Evolutionary conservation across 2,113 vertebrate species (phyloP).

Genomic region (Saguinus imperator): DNA sequence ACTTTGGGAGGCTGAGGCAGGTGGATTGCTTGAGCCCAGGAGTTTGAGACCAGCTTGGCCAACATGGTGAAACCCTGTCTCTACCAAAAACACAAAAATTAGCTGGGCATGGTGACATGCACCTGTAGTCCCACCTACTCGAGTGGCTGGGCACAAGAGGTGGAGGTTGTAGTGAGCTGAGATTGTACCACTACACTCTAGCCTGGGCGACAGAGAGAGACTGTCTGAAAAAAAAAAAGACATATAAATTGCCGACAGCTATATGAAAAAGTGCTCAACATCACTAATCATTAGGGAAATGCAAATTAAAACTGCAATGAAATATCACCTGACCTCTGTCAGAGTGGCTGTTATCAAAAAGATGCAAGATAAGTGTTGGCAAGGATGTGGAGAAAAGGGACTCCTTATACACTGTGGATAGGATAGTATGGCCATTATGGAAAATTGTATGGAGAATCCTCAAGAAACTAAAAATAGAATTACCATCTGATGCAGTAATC

Average conservation of each 20-base stretch:
- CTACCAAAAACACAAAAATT: too few species aligned
- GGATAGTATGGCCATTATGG: not conserved
- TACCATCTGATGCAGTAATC: not conserved
- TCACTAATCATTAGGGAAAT: not conserved
- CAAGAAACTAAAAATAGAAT: not conserved
- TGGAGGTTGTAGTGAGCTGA: too few species aligned
- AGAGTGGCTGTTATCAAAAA: not conserved
- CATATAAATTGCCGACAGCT: not conserved
- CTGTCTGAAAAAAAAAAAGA: not conserved
- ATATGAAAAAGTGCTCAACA: not conserved
- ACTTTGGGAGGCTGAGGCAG: too few species aligned
- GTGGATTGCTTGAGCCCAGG: too few species aligned
- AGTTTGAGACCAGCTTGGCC: too few species aligned
- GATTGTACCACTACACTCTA: too few species aligned
- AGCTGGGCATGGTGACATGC: too few species aligned
- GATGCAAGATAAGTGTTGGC: not conserved
- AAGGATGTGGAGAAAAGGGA: not conserved
- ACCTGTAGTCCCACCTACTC: too few species aligned
- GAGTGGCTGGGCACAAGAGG: too few species aligned
- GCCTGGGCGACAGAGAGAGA: too few species aligned
- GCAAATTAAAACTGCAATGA: not conserved
- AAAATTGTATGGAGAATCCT: not conserved
- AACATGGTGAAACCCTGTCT: too few species aligned
- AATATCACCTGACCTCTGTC: not conserved
- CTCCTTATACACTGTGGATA: not conserved